phyloP scores from a whole-genome alignment of 2,888 invertebrate species.

The Dicranocentrus wangi region DNA sequence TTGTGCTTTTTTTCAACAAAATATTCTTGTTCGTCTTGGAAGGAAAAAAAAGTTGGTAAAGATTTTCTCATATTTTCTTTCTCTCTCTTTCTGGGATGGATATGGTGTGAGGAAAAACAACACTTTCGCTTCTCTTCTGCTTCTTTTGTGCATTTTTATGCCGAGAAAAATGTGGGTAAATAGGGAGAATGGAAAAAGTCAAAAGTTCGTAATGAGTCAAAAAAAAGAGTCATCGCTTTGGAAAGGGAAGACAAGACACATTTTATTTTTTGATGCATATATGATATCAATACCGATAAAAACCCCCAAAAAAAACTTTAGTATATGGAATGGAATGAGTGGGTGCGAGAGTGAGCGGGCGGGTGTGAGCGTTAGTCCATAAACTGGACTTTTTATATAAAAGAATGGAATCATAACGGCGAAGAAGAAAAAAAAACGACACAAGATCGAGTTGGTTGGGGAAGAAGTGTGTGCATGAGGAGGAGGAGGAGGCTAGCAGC shows the following conservation, averaged over 20 bases:
- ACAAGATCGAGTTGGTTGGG: too few relatives aligned
- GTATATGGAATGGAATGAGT: too few relatives aligned
- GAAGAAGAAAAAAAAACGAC: constrained; percentile 37
- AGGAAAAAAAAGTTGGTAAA: neutral
- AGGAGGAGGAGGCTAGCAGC: too few relatives aligned
- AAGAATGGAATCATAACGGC: constrained; percentile 35
- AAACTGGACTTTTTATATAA: neutral
- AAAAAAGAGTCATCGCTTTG: constrained; percentile 20
- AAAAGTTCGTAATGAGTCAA: constrained; percentile 37
- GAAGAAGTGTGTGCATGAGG: too few relatives aligned
- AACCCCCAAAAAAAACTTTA: too few relatives aligned
- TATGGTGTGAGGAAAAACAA: neutral
- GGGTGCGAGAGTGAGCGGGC: too few relatives aligned
- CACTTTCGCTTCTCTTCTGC: too few relatives aligned
- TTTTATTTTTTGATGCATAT: constrained; percentile 4
- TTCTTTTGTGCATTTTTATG: neutral
- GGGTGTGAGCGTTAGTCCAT: too few relatives aligned
- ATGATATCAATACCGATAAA: constrained; percentile 27
- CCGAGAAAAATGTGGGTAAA: constrained; percentile 19
- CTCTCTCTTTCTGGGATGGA: neutral
- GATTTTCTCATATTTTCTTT: neutral
- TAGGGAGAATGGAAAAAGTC: constrained; percentile 23
- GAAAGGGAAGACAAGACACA: neutral
- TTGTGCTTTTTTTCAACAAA: constrained; percentile 12
- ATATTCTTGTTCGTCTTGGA: too few relatives aligned